Base-by-base conservation (phyloP, 2,113 vertebrate genomes). In the Ailurus styani region DNA sequence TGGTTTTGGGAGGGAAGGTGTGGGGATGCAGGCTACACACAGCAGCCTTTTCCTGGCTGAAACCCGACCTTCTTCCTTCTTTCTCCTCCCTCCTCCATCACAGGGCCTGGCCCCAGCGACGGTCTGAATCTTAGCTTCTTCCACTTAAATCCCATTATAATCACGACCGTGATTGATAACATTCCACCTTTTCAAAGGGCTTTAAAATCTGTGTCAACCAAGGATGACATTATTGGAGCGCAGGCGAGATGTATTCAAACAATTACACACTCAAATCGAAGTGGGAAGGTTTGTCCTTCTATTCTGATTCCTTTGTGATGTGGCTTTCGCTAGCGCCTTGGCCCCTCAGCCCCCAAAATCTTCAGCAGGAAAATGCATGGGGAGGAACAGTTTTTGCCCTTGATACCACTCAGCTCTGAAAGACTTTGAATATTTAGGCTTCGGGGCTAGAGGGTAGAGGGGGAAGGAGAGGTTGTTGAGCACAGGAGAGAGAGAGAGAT, bases 121-220 rank as follows among this genome's bases (percentile, higher is more conserved):
- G 96, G 64, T 47, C 93, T 64, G 84, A 42, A 54, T 97, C 93
- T 91, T 94, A 79, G 87, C 66, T 93, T 98, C 92, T 68, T 94
- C 96, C 94, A 1, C 96, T 97, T 96, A 95, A 91, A 98, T 93
- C 92, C 81, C 81, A 64, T 98, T 52, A 95, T 94, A 89, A 97
- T 98, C 98, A 97, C 10, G 25, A 40, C 91, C 20, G 17, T 97
- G 98, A 97, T 95, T 97, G 97, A 85, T 98, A 98, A 72, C 85
- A 64, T 62, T 96, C 97, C 97, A 97, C 98, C 98, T 98, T 98
- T 97, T 93, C 97, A 98, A 97, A 97, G 87, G 97, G 92, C 98
- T 98, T 98, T 98, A 97, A 85, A 98, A 97, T 98, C 97, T 98
- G 94, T 98, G 97, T 98, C 98, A 97, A 89, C 97, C 96, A 77